phyloP scores from a whole-genome alignment of 2,888 invertebrate genomes.

The Amiota mariae region DNA sequence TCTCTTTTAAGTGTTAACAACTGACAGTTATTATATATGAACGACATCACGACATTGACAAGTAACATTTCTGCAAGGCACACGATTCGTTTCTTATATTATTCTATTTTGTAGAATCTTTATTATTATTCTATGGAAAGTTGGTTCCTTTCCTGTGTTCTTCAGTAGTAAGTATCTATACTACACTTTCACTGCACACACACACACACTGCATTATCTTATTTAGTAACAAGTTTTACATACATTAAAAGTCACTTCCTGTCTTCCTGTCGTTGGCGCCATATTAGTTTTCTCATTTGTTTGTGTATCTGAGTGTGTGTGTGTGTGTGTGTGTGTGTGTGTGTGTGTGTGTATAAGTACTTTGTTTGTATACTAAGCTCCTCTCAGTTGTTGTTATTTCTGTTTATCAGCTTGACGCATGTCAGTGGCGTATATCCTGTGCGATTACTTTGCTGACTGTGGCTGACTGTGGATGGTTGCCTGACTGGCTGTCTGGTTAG shows the following conservation, averaged over 20 bases:
- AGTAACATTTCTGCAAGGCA: too few relatives aligned
- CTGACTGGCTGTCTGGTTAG: too few relatives aligned
- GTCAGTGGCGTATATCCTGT: conserved; percentile 16
- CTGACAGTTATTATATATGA: not conserved
- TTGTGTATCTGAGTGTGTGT: not conserved
- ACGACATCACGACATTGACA: not conserved
- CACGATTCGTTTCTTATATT: too few relatives aligned
- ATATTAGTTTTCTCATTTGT: conserved; percentile 16
- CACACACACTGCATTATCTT: conserved; percentile 9
- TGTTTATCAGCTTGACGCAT: conserved; percentile 17
- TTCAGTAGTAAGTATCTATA: not conserved
- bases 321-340: not conserved
- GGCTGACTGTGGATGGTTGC: conserved; percentile 7
- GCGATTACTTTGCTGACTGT: not conserved
- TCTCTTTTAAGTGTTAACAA: not conserved
- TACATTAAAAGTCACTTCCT: conserved; percentile 22
- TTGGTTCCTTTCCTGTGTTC: not conserved
- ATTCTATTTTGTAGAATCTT: too few relatives aligned
- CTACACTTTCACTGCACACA: not conserved
- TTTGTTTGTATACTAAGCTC: conserved; percentile 19
- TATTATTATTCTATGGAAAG: not conserved
- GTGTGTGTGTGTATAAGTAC: conserved; percentile 3
- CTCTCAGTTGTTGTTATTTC: conserved; percentile 24
- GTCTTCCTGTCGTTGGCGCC: not conserved
- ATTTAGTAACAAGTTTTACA: conserved; percentile 14